Conservation (phyloP, 2,888 invertebrate genomes). For the Xestia c-nigrum region DNA sequence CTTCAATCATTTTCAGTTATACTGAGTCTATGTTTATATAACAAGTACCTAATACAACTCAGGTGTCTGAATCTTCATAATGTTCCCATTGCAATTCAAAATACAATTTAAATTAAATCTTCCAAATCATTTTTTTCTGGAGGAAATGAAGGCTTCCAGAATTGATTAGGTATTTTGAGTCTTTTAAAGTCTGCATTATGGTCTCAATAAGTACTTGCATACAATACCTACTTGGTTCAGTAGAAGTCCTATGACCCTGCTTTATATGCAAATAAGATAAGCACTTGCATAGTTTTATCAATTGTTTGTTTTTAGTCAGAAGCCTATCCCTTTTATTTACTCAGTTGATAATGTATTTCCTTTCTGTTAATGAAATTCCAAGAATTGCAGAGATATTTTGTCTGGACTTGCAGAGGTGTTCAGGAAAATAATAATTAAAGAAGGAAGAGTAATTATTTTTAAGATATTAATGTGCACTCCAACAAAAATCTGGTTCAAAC, state of each 20-base stretch:
- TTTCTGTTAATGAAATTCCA: not conserved
- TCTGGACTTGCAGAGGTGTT: not conserved
- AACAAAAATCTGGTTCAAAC: not conserved
- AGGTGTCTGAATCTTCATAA: not conserved
- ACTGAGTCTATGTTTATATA: not conserved
- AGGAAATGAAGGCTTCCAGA: not conserved
- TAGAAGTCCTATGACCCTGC: conserved; percentile 36
- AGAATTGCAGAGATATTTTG: not conserved
- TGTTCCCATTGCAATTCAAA: conserved; percentile 7
- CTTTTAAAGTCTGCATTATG: too few relatives aligned
- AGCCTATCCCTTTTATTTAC: conserved; percentile 31
- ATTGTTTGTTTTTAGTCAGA: conserved; percentile 45
- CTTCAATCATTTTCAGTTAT: not conserved
- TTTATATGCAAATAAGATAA: conserved; percentile 27
- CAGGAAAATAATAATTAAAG: not conserved
- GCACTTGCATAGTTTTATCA: conserved; percentile 33
- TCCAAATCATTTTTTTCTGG: not conserved
- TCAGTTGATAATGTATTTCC: conserved; percentile 6
- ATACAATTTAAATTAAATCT: not conserved
- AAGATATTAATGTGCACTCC: not conserved
- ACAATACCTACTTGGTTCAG: conserved; percentile 2
- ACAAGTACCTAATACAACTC: not conserved
- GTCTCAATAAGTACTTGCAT: not conserved
- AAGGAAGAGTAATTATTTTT: not conserved
- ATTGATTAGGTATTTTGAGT: not conserved